Base-by-base conservation (phyloP, 2,113 vertebrate genomes). In the Gobio gobio region DNA sequence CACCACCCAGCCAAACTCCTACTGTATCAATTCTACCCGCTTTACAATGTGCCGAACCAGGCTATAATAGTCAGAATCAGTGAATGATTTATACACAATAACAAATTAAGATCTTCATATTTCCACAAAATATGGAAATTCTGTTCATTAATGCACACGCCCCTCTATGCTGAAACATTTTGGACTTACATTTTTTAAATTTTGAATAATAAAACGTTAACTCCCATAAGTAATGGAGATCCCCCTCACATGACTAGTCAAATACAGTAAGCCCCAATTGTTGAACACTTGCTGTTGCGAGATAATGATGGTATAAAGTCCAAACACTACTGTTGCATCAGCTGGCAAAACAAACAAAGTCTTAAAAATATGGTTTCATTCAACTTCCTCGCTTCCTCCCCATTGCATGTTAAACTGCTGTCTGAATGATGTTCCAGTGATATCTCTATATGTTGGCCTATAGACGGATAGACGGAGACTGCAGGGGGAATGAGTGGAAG, bases 1-100 rank as follows among this genome's bases (percentile, higher is more conserved):
- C 74, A 85, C 77, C 87, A 29, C 76, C 80, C 43, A 66, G 61
- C 47, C 81, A 83, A 76, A 84, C 85, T 47, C 86, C 68, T 78
- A 75, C 70, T 66, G 47, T 33, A 5, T 12, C 33, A 80, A 36
- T 33, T 22, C 22, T 29, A 24, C 72, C 58, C 20, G 12, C 76
- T 77, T 78, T 58, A 59, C 54, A 13, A 58, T 2, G 36, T 20
- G 49, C 77, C 54, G 56, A 47, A 80, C 51, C 10, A 36, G 18
- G 10, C 54, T 78, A 40, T 43, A 4, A 47, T 45, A 78, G 77
- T 10, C 77, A 78, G 22, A 26, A 7, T 45, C 12, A 9, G 36
- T 61, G 54, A 59, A 49, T 49, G 47, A 81, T 70, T 40, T n/a
- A 36, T 49, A 56, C 10, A 54, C 43, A 75, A 72, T 63, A 58